Conservation (phyloP, 2,797 vertebrate genomes). For the Channa striata region DNA sequence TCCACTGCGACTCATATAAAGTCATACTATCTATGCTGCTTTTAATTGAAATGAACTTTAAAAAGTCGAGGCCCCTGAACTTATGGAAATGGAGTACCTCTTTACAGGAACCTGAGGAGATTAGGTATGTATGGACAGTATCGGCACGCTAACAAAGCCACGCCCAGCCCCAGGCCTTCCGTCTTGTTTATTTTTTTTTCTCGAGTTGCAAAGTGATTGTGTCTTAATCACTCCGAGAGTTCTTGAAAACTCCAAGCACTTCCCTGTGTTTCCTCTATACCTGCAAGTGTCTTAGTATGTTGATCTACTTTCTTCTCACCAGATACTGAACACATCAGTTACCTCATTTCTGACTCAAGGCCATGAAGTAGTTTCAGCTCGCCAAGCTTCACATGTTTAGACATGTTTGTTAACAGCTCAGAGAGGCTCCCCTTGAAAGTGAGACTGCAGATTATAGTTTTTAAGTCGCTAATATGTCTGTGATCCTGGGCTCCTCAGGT, state of each 20-base stretch:
- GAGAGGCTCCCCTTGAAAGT: conserved; percentile 23
- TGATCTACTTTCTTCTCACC: background rate
- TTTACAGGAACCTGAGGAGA: too few species aligned
- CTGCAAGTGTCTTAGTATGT: conserved; percentile 5
- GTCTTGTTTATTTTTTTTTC: background rate
- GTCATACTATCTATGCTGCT: too few species aligned
- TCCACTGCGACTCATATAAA: too few species aligned
- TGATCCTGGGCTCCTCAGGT: conserved; percentile 6
- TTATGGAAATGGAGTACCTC: background rate
- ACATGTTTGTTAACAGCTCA: conserved; percentile 33
- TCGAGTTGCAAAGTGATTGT: background rate
- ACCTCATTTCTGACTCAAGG: conserved; percentile 21
- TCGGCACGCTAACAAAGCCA: background rate
- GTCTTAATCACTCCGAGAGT: background rate
- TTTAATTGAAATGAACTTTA: too few species aligned
- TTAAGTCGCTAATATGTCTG: conserved; percentile 30
- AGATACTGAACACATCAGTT: conserved; percentile 5
- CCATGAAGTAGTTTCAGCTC: conserved; percentile 8
- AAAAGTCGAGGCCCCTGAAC: too few species aligned
- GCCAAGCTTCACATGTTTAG: conserved; percentile 15
- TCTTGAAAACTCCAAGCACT: background rate
- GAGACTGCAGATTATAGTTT: conserved; percentile 51
- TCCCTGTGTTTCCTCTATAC: background rate
- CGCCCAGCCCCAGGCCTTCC: background rate
- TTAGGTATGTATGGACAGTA: too few species aligned